Percentiles rank a stretch among this genome's conserved stretches.
These are phyloP conservation scores for Sebastiscus albofasciatus DNA, from an alignment of 2,797 vertebrate species.

Conservation along the genomic window DNA sequence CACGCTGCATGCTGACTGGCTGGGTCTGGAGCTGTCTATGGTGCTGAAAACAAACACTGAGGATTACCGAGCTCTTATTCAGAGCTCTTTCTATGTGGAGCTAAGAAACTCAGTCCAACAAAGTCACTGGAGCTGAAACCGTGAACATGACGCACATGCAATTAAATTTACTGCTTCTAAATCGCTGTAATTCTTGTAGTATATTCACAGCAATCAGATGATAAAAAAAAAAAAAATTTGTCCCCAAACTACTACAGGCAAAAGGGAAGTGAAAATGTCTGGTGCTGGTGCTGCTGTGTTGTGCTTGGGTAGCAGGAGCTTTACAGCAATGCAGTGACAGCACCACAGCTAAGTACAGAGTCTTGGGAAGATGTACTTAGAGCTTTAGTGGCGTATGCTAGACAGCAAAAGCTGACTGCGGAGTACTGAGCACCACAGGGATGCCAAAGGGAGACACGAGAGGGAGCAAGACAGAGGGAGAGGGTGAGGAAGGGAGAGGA, in stretches of 20 bases:
- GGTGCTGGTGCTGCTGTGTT: conserved; percentile 19
- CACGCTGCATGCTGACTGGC: not conserved
- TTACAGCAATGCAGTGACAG: conserved; percentile 75
- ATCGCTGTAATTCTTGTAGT: not conserved
- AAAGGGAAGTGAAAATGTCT: conserved; percentile 18
- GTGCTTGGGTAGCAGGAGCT: conserved; percentile 41
- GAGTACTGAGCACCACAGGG: conserved; percentile 67
- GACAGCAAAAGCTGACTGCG: conserved; percentile 74
- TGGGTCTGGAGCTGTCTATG: conserved; percentile 18
- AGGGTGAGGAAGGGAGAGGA: conserved; percentile 5
- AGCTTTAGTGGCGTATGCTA: conserved; percentile 73
- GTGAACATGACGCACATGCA: not conserved
- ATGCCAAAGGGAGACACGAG: conserved; percentile 68
- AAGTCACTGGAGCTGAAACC: not conserved
- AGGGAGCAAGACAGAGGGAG: conserved; percentile 53
- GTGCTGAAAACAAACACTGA: conserved; percentile 23
- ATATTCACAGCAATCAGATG: not conserved
- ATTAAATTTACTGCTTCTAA: conserved; percentile 1
- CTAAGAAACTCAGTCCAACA: not conserved
- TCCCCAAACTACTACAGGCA: conserved; percentile 8
- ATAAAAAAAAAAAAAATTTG: not conserved
- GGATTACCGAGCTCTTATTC: not conserved
- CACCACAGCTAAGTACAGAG: conserved; percentile 69
- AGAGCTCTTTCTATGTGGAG: not conserved
- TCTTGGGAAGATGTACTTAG: conserved; percentile 73